phyloP scores from a whole-genome alignment of 1,140 invertebrate species.

The Drosophila insularis region DNA sequence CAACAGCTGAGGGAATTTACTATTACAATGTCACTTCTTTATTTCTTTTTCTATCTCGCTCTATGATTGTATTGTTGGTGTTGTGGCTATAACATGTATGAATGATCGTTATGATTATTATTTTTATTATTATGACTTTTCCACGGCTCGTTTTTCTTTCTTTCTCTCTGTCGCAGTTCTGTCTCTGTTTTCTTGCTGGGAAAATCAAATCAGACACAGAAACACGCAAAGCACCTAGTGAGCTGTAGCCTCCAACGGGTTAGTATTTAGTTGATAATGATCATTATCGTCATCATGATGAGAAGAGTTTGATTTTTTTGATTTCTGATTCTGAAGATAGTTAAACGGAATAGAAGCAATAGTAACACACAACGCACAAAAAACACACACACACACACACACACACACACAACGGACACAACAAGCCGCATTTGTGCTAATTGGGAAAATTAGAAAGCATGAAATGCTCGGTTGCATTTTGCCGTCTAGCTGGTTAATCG shows the following conservation, averaged over 20 bases:
- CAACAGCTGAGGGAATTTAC: conserved; percentile 6
- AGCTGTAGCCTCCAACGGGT: conserved; percentile 17
- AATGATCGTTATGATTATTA: conserved; percentile 59
- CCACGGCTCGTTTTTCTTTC: conserved; percentile 9
- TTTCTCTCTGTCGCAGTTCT: not conserved
- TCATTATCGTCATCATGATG: conserved; percentile 1
- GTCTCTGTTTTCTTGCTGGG: conserved; percentile 15
- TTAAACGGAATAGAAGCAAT: conserved; percentile 20
- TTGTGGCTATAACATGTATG: conserved; percentile 23
- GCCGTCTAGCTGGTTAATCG: conserved; percentile 66
- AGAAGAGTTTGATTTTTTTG: conserved; percentile 57
- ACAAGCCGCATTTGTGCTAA: conserved; percentile 72
- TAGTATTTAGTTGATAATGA: conserved; percentile 4
- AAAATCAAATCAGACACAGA: conserved; percentile 45
- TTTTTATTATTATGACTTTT: conserved; percentile 58
- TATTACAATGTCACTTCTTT: conserved; percentile 46
- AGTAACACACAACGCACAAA: conserved; percentile 27
- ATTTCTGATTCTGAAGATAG: conserved; percentile 53
- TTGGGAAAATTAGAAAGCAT: conserved; percentile 80
- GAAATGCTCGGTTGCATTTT: conserved; percentile 67
- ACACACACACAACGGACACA: conserved; percentile 32
- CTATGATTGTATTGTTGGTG: not conserved
- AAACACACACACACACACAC: not conserved
- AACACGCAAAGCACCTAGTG: conserved; percentile 16
- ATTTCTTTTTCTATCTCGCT: not conserved